Percentiles rank a stretch among this genome's conserved stretches.
Evolutionary conservation across 2,888 invertebrate genomes (phyloP).

Genomic region (Philaethria dido): DNA sequence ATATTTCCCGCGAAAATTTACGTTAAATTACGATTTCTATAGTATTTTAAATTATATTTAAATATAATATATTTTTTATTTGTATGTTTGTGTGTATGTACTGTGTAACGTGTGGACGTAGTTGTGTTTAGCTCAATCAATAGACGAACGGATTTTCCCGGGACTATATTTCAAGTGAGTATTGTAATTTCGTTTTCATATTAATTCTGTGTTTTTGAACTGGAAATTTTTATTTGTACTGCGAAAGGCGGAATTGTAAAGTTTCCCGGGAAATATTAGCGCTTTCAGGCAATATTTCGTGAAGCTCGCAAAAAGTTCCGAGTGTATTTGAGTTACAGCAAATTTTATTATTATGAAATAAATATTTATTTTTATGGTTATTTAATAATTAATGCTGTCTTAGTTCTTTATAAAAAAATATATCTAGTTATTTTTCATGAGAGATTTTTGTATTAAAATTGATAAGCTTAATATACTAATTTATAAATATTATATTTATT

Average conservation of each 20-base stretch:
- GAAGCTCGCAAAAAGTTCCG: conserved; percentile 47
- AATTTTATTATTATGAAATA: background rate
- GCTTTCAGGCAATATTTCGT: conserved; percentile 47
- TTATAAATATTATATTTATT: no score
- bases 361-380: background rate
- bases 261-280: conserved; percentile 59
- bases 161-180: conserved; percentile 47
- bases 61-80: conserved; percentile 54
- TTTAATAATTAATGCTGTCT: background rate
- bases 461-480: no score
- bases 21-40: conserved; percentile 45
- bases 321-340: conserved; percentile 7
- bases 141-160: conserved; percentile 47
- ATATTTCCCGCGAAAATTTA: conserved; percentile 80
- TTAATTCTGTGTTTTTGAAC: background rate
- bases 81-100: conserved; percentile 54
- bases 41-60: background rate
- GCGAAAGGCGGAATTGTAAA: conserved; percentile 46
- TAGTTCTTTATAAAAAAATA: background rate
- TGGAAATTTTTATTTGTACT: conserved; percentile 6
- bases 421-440: background rate
- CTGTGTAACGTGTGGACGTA: conserved; percentile 52
- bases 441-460: background rate
- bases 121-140: conserved; percentile 53
- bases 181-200: conserved; percentile 10